Conservation (phyloP, 2,888 invertebrate genomes). For the Apodemia hepburni region DNA sequence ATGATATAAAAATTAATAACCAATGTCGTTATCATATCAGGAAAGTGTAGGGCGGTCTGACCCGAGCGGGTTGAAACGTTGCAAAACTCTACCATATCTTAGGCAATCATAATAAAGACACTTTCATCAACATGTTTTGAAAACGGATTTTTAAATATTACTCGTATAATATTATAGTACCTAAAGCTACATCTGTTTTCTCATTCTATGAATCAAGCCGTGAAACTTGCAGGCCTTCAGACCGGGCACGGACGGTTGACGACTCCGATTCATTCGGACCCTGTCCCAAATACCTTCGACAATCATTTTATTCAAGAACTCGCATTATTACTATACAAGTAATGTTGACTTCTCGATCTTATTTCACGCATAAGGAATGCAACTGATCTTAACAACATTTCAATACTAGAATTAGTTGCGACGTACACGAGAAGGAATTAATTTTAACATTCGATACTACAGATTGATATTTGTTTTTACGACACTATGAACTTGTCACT, state of each 20-base stretch:
- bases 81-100: too few species aligned
- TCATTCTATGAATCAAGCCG: constrained; percentile 38
- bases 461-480: too few species aligned
- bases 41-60: too few species aligned
- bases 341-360: constrained; percentile 17
- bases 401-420: background rate
- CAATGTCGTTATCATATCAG: too few species aligned
- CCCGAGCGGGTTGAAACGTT: too few species aligned
- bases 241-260: constrained; percentile 54
- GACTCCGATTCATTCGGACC: constrained; percentile 49
- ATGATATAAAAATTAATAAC: too few species aligned
- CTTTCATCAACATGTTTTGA: too few species aligned
- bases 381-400: constrained; percentile 7
- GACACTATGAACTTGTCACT: too few species aligned
- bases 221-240: constrained; percentile 57
- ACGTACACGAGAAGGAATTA: background rate
- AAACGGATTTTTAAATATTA: background rate
- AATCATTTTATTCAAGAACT: constrained; percentile 36
- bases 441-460: background rate
- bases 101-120: too few species aligned
- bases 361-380: constrained; percentile 20
- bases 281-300: constrained; percentile 45
- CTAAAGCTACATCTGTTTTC: constrained; percentile 17
- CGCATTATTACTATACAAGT: constrained; percentile 27
- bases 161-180: background rate